Percentiles rank a stretch among this genome's conserved stretches.
These are phyloP conservation scores for Hetaerina americana DNA, from an alignment of 1,140 invertebrate species.

Conservation along the genomic window DNA sequence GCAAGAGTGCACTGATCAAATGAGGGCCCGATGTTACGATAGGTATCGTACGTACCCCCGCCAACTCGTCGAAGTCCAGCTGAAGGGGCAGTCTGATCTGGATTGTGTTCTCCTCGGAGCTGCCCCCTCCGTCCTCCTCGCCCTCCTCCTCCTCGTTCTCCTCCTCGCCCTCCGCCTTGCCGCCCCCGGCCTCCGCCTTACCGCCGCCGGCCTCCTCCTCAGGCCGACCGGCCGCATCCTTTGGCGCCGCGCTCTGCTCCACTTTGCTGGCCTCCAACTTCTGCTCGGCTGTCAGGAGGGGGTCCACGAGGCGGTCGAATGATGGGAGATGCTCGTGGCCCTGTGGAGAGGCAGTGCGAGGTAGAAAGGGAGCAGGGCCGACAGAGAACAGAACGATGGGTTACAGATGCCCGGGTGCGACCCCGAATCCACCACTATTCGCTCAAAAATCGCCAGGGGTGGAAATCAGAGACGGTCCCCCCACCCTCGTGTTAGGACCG, in stretches of 20 bases:
- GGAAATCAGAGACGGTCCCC: no score
- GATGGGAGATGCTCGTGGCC: constrained; percentile 3
- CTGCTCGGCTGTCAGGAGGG: constrained; percentile 20
- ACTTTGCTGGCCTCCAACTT: constrained; percentile 24
- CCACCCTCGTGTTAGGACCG: no score
- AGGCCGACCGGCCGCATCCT: constrained; percentile 26
- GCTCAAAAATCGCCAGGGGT: no score
- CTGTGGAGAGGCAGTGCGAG: no score
- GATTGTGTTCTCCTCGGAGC: neutral
- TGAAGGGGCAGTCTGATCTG: constrained; percentile 63
- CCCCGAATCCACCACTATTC: no score
- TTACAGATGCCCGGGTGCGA: no score
- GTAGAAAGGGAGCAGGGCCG: no score
- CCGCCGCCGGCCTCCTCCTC: constrained; percentile 1
- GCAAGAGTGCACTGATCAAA: no score
- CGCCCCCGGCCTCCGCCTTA: neutral
- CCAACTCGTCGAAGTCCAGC: constrained; percentile 64
- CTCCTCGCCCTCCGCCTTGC: constrained; percentile 21
- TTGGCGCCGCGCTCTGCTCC: constrained; percentile 30
- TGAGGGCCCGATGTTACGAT: no score
- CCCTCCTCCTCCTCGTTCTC: constrained; percentile 38
- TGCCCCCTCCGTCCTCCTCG: constrained; percentile 31
- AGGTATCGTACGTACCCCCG: constrained; percentile 45
- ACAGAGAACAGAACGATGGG: no score
- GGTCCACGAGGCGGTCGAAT: constrained; percentile 11